These are phyloP conservation scores for Coreoperca whiteheadi DNA, from an alignment of 2,113 vertebrate species.

Conservation along the genomic window DNA sequence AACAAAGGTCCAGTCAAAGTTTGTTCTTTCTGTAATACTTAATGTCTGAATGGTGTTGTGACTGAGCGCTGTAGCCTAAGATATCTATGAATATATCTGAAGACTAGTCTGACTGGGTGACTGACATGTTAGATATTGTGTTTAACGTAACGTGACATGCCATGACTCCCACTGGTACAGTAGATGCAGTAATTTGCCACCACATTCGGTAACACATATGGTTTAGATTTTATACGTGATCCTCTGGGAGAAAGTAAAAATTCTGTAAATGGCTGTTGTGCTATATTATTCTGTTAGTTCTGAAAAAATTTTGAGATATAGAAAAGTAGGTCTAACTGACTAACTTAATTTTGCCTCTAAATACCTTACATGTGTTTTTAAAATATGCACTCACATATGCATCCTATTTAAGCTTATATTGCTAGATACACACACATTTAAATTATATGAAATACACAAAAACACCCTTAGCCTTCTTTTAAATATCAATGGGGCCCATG, in stretches of 20 bases:
- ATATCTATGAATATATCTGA: slow-evolving; percentile 16
- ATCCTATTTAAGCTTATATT: not conserved
- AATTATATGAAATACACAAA: not conserved
- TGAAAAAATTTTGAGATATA: not conserved
- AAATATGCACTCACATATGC: not conserved
- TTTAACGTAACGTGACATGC: slow-evolving; percentile 27
- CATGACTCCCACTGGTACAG: slow-evolving; percentile 27
- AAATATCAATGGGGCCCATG: not conserved
- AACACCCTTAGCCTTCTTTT: not conserved
- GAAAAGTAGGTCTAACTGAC: not conserved
- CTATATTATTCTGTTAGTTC: not conserved
- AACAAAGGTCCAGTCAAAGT: slow-evolving; percentile 14
- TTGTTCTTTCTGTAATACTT: slow-evolving; percentile 1
- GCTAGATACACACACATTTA: not conserved
- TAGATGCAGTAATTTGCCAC: slow-evolving; percentile 22
- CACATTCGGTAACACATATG: slow-evolving; percentile 17
- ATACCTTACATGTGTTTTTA: not conserved
- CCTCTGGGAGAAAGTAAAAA: slow-evolving; percentile 17
- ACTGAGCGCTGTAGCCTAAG: not conserved
- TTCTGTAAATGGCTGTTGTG: not conserved
- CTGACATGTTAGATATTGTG: slow-evolving; percentile 38
- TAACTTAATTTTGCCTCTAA: not conserved
- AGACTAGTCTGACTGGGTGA: slow-evolving; percentile 1
- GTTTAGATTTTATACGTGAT: slow-evolving; percentile 40
- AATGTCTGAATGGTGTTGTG: not conserved